Evolutionary conservation across 2,113 vertebrate genomes (phyloP).

Genomic region (Onychostruthus taczanowskii): DNA sequence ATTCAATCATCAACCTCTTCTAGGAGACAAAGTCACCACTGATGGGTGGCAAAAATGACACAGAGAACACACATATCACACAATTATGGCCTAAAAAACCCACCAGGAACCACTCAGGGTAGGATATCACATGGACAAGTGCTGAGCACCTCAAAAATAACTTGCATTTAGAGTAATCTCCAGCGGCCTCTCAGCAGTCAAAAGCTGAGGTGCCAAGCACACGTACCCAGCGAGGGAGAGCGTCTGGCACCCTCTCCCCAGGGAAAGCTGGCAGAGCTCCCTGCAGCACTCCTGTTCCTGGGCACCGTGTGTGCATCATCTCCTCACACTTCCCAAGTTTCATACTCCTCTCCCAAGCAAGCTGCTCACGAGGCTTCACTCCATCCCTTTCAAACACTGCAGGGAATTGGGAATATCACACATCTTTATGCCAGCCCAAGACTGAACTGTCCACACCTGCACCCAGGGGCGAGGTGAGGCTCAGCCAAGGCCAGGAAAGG

Average conservation of each 20-base stretch:
- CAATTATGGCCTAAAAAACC: not conserved
- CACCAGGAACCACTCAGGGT: not conserved
- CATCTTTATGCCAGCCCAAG: not conserved
- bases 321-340: not conserved
- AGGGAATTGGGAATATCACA: not conserved
- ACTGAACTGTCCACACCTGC: not conserved
- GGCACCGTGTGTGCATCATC: not conserved
- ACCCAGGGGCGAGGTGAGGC: not conserved
- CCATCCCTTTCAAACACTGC: not conserved
- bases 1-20: not conserved
- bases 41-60: not conserved
- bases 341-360: not conserved
- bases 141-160: not conserved
- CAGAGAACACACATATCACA: not conserved
- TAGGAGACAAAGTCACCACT: not conserved
- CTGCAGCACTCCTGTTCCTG: not conserved
- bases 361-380: not conserved
- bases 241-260: not conserved
- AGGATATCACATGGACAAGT: not conserved
- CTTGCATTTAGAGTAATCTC: accelerated
- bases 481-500: not conserved
- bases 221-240: not conserved
- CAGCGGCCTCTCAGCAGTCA: not conserved
- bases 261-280: not conserved
- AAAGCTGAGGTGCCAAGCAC: not conserved